Conservation (phyloP, 1,140 invertebrate species). For the Pseudomyrmex gracilis region DNA sequence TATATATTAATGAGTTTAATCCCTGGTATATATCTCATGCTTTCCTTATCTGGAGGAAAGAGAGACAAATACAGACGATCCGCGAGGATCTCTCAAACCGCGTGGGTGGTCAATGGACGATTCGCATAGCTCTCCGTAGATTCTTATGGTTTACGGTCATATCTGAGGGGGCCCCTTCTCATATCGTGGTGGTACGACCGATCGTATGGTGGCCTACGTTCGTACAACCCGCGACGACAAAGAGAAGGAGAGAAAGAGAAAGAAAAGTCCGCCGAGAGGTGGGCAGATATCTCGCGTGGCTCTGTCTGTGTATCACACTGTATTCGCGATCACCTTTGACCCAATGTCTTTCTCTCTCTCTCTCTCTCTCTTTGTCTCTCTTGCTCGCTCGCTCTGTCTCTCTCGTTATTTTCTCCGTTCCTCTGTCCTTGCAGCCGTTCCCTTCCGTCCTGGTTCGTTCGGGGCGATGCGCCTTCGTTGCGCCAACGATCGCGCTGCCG, state of each 20-base stretch:
- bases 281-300: slow-evolving; percentile 63
- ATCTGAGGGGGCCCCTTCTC: slow-evolving; percentile 51
- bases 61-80: background rate
- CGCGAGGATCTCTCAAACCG: slow-evolving; percentile 38
- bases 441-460: slow-evolving; percentile 49
- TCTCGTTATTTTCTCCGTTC: slow-evolving; percentile 24
- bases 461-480: slow-evolving; percentile 62
- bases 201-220: slow-evolving; percentile 59
- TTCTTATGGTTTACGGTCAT: slow-evolving; percentile 71
- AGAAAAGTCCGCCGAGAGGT: slow-evolving; percentile 62
- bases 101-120: slow-evolving; percentile 74
- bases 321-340: slow-evolving; percentile 67
- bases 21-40: background rate
- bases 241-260: slow-evolving; percentile 25
- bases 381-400: slow-evolving; percentile 23
- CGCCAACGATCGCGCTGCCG: slow-evolving; percentile 69
- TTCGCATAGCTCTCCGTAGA: slow-evolving; percentile 58
- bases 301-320: slow-evolving; percentile 47
- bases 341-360: slow-evolving; percentile 43
- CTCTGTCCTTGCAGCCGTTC: slow-evolving; percentile 32
- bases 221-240: slow-evolving; percentile 47
- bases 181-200: slow-evolving; percentile 44
- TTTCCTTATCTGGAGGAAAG: slow-evolving; percentile 33
- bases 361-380: slow-evolving; percentile 27
- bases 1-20: no score